Percentiles rank a stretch among this genome's conserved stretches.
Conservation (phyloP, 2,797 vertebrate species). For the Cossypha caffra region DNA sequence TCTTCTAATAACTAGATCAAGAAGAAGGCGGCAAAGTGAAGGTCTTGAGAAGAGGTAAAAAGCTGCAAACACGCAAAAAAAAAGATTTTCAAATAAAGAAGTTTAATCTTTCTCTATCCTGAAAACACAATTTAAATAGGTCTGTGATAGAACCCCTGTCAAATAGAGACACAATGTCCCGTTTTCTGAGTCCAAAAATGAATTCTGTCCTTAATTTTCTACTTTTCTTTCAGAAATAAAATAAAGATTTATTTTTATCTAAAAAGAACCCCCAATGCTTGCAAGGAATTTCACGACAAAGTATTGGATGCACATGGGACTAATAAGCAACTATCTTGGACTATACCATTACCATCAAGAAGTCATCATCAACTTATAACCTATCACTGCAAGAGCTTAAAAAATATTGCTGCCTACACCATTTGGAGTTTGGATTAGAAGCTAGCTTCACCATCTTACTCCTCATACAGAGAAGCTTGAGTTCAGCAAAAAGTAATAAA, state of each 20-base stretch:
- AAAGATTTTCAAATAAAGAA: not conserved
- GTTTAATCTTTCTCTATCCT: not conserved
- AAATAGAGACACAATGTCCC: rapidly evolving
- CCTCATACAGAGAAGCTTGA: not conserved
- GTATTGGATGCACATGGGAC: rapidly evolving
- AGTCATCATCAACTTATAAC: not conserved
- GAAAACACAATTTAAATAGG: not conserved
- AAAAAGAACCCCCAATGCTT: rapidly evolving
- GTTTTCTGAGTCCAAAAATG: not conserved
- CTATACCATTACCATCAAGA: not conserved
- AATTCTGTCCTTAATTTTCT: not conserved
- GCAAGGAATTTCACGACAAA: not conserved
- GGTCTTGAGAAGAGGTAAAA: not conserved
- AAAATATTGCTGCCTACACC: not conserved
- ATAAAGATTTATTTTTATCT: not conserved
- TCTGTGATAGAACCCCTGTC: not conserved
- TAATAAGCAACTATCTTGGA: not conserved
- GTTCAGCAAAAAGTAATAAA: not conserved
- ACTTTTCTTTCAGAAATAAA: not conserved
- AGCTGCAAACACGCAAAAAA: not conserved
- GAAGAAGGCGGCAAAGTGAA: not conserved
- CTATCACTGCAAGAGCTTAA: not conserved
- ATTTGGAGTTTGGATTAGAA: not conserved
- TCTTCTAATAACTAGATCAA: not conserved
- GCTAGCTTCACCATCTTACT: not conserved